Evolutionary conservation across 2,888 invertebrate species (phyloP).

Genomic region (Chesias legatella): DNA sequence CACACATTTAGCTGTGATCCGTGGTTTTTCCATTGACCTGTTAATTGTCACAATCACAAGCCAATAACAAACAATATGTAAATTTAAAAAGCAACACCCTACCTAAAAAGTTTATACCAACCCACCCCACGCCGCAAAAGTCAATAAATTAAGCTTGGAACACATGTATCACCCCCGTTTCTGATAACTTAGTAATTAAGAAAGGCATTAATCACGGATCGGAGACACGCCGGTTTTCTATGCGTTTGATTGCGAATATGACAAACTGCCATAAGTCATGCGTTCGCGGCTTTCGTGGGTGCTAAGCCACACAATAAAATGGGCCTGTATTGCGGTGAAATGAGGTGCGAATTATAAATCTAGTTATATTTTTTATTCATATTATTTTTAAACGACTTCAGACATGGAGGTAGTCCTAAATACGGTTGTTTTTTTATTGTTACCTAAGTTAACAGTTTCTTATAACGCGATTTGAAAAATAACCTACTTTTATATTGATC

Average conservation of each 20-base stretch:
- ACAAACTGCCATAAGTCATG: slow-evolving; percentile 72
- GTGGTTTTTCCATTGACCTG: too few species aligned
- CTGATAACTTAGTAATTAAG: slow-evolving; percentile 77
- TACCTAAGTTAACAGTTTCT: too few species aligned
- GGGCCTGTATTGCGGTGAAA: slow-evolving; percentile 14
- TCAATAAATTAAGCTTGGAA: slow-evolving; percentile 72
- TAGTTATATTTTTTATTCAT: too few species aligned
- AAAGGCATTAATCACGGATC: slow-evolving; percentile 75
- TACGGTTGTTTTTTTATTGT: too few species aligned
- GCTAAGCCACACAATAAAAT: slow-evolving; percentile 40
- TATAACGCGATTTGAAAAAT: too few species aligned
- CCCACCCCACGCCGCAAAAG: slow-evolving; percentile 50
- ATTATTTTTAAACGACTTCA: too few species aligned
- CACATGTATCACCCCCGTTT: slow-evolving; percentile 63
- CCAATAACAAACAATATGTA: slow-evolving; percentile 7
- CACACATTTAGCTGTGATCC: too few species aligned
- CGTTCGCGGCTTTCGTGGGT: slow-evolving; percentile 45
- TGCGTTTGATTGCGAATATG: slow-evolving; percentile 64
- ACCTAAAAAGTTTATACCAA: slow-evolving; percentile 34
- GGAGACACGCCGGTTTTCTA: slow-evolving; percentile 52
- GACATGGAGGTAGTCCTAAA: too few species aligned
- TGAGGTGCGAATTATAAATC: too few species aligned
- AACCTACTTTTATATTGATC: too few species aligned
- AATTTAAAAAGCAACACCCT: slow-evolving; percentile 10
- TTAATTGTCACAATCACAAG: neutral